phyloP scores from a whole-genome alignment of 37 sponge, comb jelly and placozoan species.

The Geodia barretti region DNA sequence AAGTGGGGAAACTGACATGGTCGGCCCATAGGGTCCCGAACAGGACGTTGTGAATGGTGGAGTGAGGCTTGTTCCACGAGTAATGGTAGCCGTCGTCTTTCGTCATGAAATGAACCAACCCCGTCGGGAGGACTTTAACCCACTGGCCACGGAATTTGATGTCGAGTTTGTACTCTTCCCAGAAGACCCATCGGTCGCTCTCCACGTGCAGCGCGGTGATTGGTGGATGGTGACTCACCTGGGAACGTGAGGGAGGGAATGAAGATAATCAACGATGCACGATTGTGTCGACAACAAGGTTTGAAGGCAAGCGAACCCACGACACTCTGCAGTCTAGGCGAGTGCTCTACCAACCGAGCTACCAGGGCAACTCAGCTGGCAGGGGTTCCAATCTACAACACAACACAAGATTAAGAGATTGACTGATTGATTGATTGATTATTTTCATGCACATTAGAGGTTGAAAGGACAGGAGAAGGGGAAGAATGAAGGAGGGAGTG shows the following conservation, averaged over 20 bases:
- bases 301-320: too few relatives aligned
- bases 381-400: too few relatives aligned
- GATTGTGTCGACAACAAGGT: neutral
- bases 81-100: constrained; percentile 75
- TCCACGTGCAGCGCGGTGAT: constrained; percentile 86
- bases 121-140: constrained; percentile 75
- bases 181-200: constrained; percentile 84
- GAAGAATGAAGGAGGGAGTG: neutral
- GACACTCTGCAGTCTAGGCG: too few relatives aligned
- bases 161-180: constrained; percentile 94
- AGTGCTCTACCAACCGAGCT: too few relatives aligned
- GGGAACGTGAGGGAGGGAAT: too few relatives aligned
- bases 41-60: constrained; percentile 92
- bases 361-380: too few relatives aligned
- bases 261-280: neutral
- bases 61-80: constrained; percentile 90
- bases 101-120: constrained; percentile 82
- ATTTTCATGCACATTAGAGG: too few relatives aligned
- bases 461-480: neutral
- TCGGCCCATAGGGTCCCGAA: constrained; percentile 94
- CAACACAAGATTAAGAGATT: too few relatives aligned
- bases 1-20: constrained; percentile 78
- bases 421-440: too few relatives aligned
- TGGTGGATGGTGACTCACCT: constrained; percentile 94
- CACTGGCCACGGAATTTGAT: constrained; percentile 91